These are phyloP conservation scores for Enteromius fasciolatus DNA, from an alignment of 2,797 vertebrate genomes.

Conservation along the genomic window DNA sequence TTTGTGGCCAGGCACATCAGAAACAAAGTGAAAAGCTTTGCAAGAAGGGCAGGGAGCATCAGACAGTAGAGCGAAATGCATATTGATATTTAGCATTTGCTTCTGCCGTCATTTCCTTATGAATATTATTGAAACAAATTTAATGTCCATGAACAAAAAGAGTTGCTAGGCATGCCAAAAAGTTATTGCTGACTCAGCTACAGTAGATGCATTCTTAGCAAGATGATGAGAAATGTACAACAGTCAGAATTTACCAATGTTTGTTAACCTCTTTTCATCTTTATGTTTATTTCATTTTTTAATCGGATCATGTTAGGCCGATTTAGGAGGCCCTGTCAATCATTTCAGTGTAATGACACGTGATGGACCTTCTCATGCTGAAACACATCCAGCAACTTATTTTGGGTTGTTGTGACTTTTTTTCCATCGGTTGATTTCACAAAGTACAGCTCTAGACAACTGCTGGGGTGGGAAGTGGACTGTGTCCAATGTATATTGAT, in stretches of 20 bases:
- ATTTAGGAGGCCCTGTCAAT: slow-evolving; percentile 29
- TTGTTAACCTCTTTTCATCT: not conserved
- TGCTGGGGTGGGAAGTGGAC: slow-evolving; percentile 71
- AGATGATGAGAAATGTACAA: too few relatives aligned
- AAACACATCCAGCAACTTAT: slow-evolving; percentile 32
- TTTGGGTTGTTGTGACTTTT: slow-evolving; percentile 36
- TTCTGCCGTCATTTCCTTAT: not conserved
- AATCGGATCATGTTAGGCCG: not conserved
- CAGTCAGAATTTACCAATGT: not conserved
- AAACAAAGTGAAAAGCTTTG: not conserved
- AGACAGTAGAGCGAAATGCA: not conserved
- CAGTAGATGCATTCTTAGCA: too few relatives aligned
- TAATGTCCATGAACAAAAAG: not conserved
- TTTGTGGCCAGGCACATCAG: not conserved
- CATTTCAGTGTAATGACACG: slow-evolving; percentile 48
- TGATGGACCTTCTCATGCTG: slow-evolving; percentile 28
- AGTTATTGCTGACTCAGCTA: too few relatives aligned
- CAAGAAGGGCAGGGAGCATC: not conserved
- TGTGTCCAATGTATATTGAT: slow-evolving; percentile 77
- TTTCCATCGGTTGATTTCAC: slow-evolving; percentile 49
- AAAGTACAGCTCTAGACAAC: slow-evolving; percentile 55
- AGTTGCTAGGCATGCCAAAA: too few relatives aligned
- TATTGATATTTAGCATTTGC: not conserved
- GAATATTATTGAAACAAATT: not conserved
- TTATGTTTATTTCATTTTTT: not conserved